Conservation (phyloP, 2,888 invertebrate species). For the Heteropelma amictum region DNA sequence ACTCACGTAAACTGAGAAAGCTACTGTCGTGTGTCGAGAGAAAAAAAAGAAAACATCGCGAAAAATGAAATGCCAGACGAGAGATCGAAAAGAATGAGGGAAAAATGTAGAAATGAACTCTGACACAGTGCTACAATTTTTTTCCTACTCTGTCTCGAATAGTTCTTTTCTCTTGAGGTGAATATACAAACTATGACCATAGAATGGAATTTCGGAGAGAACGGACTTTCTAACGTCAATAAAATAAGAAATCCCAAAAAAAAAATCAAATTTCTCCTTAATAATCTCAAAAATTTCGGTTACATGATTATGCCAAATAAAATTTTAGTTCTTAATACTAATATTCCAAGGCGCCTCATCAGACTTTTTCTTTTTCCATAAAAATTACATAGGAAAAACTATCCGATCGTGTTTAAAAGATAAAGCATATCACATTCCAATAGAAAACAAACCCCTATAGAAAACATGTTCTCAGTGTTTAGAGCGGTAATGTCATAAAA, state of each 20-base stretch:
- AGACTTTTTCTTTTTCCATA: no score
- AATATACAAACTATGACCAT: conserved; percentile 23
- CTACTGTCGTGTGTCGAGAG: background rate
- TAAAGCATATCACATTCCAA: no score
- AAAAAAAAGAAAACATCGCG: conserved; percentile 20
- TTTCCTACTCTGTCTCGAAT: background rate
- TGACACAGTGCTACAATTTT: background rate
- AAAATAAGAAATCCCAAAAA: conserved; percentile 3
- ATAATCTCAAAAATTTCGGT: no score
- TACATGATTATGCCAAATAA: no score
- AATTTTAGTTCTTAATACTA: no score
- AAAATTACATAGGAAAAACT: no score
- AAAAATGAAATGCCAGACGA: conserved; percentile 21
- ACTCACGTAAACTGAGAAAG: conserved; percentile 34
- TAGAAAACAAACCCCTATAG: no score
- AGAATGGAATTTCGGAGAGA: conserved; percentile 15
- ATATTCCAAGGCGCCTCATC: no score
- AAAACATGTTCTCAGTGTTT: no score
- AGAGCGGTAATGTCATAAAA: no score
- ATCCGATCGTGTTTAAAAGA: no score
- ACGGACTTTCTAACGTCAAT: conserved; percentile 2
- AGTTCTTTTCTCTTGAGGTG: conserved; percentile 22
- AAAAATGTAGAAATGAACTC: conserved; percentile 11
- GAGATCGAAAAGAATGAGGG: conserved; percentile 19
- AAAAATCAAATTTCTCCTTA: no score